phyloP scores from a whole-genome alignment of 1,140 invertebrate genomes.

The Ylistrum balloti region DNA sequence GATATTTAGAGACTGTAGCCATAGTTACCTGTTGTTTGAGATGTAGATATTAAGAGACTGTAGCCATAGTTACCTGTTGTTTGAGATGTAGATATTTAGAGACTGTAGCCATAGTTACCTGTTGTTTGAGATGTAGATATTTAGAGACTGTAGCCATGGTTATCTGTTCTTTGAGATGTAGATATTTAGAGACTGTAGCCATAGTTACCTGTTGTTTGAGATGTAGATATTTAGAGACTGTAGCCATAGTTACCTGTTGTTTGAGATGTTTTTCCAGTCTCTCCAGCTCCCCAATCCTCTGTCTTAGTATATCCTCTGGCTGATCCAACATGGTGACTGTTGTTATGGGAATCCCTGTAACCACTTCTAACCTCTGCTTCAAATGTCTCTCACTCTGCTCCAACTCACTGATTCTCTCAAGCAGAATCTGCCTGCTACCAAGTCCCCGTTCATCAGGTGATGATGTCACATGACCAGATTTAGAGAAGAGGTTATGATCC shows the following conservation, averaged over 20 bases:
- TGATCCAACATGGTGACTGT: slow-evolving; percentile 71
- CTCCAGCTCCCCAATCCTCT: slow-evolving; percentile 79
- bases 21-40: too few relatives aligned
- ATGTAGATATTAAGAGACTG: too few relatives aligned
- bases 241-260: slow-evolving; percentile 71
- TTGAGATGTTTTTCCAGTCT: slow-evolving; percentile 78
- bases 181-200: too few relatives aligned
- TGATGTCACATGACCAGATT: not conserved
- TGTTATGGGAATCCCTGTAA: not conserved
- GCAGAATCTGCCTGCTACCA: not conserved
- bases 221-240: too few relatives aligned
- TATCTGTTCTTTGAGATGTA: too few relatives aligned
- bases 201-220: too few relatives aligned
- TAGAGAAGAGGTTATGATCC: not conserved
- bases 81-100: too few relatives aligned
- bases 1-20: too few relatives aligned
- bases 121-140: too few relatives aligned
- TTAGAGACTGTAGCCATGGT: too few relatives aligned
- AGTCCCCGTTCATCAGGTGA: not conserved
- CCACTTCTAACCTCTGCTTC: not conserved
- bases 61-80: too few relatives aligned
- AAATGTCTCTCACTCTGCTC: slow-evolving; percentile 40
- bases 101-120: too few relatives aligned
- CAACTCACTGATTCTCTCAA: not conserved
- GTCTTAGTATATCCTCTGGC: slow-evolving; percentile 78